Evolutionary conservation across 2,797 vertebrate genomes (phyloP).

Genomic region (Chiroxiphia lanceolata): DNA sequence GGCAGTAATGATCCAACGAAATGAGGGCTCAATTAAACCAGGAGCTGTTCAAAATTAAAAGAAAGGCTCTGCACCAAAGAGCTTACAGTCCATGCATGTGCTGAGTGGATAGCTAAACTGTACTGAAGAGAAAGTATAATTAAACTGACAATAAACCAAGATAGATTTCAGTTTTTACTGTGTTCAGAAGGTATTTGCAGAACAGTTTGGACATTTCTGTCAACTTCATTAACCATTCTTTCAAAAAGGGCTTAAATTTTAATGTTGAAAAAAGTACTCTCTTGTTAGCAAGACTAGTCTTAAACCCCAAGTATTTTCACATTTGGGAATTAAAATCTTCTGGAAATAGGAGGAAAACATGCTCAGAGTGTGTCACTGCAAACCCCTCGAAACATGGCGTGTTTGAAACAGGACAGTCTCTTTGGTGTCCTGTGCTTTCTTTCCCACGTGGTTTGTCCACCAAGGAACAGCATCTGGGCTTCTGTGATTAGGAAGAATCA

Average conservation of each 20-base stretch:
- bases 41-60: slow-evolving; percentile 3
- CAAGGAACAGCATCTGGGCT: neutral
- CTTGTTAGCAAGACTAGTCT: neutral
- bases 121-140: neutral
- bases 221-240: neutral
- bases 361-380: neutral
- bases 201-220: neutral
- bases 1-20: neutral
- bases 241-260: neutral
- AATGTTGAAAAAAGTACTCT: neutral
- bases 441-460: neutral
- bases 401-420: neutral
- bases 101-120: neutral
- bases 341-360: neutral
- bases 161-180: neutral
- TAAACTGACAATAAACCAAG: slow-evolving; percentile 21
- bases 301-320: neutral
- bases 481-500: neutral
- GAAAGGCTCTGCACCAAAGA: neutral
- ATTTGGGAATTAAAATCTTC: neutral
- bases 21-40: neutral
- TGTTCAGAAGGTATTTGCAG: neutral
- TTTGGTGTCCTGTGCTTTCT: neutral
- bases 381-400: neutral
- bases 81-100: neutral